Evolutionary conservation across 2,797 vertebrate species (phyloP).

Genomic region (Urosaurus nigricauda): DNA sequence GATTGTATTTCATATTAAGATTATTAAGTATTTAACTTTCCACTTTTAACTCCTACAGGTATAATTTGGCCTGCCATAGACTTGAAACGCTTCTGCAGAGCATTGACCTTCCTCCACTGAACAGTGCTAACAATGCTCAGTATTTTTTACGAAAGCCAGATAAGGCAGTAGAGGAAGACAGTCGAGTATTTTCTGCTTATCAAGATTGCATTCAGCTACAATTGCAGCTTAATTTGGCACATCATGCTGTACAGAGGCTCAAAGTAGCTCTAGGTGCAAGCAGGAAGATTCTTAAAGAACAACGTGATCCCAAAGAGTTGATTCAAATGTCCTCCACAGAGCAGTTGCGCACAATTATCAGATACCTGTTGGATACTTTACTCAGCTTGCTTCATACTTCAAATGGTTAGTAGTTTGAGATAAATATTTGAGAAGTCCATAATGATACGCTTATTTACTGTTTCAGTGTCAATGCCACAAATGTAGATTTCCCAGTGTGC

Average conservation of each 20-base stretch:
- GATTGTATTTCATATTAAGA: neutral
- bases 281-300: constrained; percentile 83
- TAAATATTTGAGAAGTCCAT: constrained; percentile 2
- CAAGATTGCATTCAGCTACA: constrained; percentile 99
- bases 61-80: constrained; percentile 97
- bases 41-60: constrained; percentile 79
- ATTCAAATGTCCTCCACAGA: constrained; percentile 95
- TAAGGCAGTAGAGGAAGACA: constrained; percentile 98
- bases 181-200: constrained; percentile 97
- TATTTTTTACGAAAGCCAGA: constrained; percentile 98
- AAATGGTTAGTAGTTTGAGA: constrained; percentile 86
- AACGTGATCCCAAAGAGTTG: constrained; percentile 83
- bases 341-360: constrained; percentile 95
- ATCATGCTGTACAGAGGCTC: constrained; percentile 95
- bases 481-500: neutral
- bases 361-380: constrained; percentile 96
- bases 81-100: constrained; percentile 97
- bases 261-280: constrained; percentile 92
- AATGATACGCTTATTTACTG: neutral
- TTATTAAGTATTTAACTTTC: constrained; percentile 17
- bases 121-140: constrained; percentile 98
- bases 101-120: constrained; percentile 96
- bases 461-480: neutral
- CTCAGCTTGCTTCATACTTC: constrained; percentile 96
- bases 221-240: constrained; percentile 95